Base-by-base conservation (phyloP, 1,140 invertebrate species). In the Zophobas atratus region DNA sequence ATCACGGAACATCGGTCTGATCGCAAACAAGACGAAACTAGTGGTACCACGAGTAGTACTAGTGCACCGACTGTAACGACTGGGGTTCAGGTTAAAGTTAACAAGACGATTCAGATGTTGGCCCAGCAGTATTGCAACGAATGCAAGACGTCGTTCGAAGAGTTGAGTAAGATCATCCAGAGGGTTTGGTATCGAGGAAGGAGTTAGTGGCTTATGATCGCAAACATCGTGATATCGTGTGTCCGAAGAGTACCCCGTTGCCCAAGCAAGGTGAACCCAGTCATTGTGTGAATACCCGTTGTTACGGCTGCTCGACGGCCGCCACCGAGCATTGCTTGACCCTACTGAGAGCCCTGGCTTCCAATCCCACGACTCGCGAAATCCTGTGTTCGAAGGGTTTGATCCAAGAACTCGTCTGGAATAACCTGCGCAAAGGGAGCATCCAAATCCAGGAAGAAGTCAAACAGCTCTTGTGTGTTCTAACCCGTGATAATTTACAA, bases 61-160 rank as follows among this genome's bases (percentile, higher is more conserved):
- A 76, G 34, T 46, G 80, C 75, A 67, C 80, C 79, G 82, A 86
- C 56, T 77, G 86, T 79, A 82, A 83, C 80, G 81, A 86, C 63
- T 84, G 87, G 82, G 83, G 74, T 49, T 2, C 81, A 82, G 74
- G 90, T 91, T 2, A 92, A 94, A 84, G 94, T 95, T 1, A 96
- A 95, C 85, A 90, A 93, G 84, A 93, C 94, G n/a, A 96, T 96
- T 81, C 95, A 96, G 84, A 88, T 93, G 78, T 87, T 96, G 2
- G 97, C 97, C 0, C 96, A 98, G 84, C 96, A 96, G 84, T 99
- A 99, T 87, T 97, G 97, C 85, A 94, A 93, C 8, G 98, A 99
- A 81, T 99, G 97, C 85, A 97, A 97, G 84, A 94, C 93, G 6
- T 94, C 95, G 1, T 99, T 99, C 87, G 97, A 99, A 85, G 97